Percentiles rank a stretch among this genome's conserved stretches.
phyloP scores from a whole-genome alignment of 2,113 vertebrate species.

The Thunnus thynnus region DNA sequence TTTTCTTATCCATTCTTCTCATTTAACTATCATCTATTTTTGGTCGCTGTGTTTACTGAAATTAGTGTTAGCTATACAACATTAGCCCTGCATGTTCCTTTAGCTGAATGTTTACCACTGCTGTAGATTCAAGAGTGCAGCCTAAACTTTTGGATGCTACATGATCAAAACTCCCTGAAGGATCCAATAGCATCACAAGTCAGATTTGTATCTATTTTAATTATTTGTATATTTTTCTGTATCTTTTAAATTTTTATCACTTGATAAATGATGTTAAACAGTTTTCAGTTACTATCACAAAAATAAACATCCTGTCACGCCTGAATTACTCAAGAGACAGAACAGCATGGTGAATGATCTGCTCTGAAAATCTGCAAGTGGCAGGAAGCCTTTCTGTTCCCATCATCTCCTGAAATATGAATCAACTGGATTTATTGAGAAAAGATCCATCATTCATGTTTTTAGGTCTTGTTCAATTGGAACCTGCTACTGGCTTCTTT shows the following conservation, averaged over 20 bases:
- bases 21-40: not conserved
- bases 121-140: not conserved
- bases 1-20: not conserved
- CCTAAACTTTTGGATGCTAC: not conserved
- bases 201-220: not conserved
- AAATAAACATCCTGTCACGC: conserved; percentile 20
- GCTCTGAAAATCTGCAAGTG: conserved; percentile 13
- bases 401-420: conserved; percentile 59
- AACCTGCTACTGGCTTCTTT: conserved; percentile 37
- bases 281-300: conserved; percentile 15
- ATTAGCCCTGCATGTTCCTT: too few relatives aligned
- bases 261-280: not conserved
- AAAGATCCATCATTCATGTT: conserved; percentile 60
- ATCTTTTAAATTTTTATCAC: conserved; percentile 15
- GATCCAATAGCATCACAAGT: not conserved
- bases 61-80: too few relatives aligned
- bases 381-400: conserved; percentile 49
- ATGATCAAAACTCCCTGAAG: not conserved
- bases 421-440: conserved; percentile 52
- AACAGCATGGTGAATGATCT: conserved; percentile 3
- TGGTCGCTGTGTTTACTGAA: too few relatives aligned
- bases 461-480: conserved; percentile 36
- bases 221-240: not conserved
- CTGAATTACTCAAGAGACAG: conserved; percentile 12
- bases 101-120: not conserved